A percentile compares a stretch with the other conserved stretches of the same genome.
phyloP scores from a whole-genome alignment of 2,113 vertebrate species.

The Notiomystis cincta region DNA sequence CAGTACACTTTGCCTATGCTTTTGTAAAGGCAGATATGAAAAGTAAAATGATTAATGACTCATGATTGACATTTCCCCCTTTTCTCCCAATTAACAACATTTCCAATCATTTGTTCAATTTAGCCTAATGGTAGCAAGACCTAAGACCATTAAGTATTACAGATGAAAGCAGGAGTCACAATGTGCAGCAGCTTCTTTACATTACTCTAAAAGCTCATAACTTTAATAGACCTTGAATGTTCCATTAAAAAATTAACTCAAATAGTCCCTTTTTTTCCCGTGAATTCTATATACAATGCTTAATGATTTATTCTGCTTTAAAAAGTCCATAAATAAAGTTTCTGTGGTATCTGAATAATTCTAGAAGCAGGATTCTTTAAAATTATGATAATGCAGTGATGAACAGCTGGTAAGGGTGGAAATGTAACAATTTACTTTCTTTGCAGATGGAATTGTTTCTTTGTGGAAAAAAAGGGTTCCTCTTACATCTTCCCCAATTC shows the following conservation, averaged over 20 bases:
- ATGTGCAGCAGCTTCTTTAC: not conserved
- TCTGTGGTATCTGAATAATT: not conserved
- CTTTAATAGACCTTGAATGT: not conserved
- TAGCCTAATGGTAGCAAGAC: not conserved
- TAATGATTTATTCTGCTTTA: not conserved
- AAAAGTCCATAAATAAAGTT: not conserved
- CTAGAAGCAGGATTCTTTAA: not conserved
- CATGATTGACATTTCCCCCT: not conserved
- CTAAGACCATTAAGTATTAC: not conserved
- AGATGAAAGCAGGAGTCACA: not conserved
- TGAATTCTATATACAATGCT: not conserved
- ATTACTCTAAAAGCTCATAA: not conserved
- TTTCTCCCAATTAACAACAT: not conserved
- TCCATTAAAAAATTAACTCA: not conserved
- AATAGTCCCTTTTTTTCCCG: not conserved
- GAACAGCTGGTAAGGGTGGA: not conserved
- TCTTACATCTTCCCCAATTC: not conserved
- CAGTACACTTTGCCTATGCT: not conserved
- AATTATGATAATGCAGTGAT: not conserved
- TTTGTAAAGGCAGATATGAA: not conserved
- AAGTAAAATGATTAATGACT: not conserved
- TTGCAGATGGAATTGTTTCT: not conserved
- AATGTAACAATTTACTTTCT: not conserved
- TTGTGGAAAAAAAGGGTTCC: not conserved
- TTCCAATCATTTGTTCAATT: slow-evolving; percentile 5